A percentile compares a stretch with the other conserved stretches of the same genome.
phyloP scores from a whole-genome alignment of 2,797 vertebrate genomes.

The Enteromius thamalakanensis region DNA sequence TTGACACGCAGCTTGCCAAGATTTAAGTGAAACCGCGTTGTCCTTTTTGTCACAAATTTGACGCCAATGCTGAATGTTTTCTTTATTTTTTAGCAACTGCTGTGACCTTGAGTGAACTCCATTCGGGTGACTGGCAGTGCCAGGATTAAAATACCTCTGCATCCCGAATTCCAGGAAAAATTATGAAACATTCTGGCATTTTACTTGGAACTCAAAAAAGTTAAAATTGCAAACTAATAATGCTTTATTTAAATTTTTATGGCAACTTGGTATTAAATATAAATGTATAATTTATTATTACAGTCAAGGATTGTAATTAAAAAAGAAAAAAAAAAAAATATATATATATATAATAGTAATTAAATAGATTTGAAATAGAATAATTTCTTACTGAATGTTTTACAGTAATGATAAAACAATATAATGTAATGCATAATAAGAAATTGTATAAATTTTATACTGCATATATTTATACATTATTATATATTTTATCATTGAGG shows the following conservation, averaged over 20 bases:
- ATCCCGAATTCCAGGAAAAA: slow-evolving; percentile 9
- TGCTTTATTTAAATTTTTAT: not conserved
- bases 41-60: slow-evolving; percentile 23
- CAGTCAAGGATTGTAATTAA: not conserved
- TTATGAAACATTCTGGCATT: not conserved
- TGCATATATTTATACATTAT: not conserved
- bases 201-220: not conserved
- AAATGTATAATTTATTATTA: not conserved
- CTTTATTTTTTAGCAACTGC: not conserved
- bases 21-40: slow-evolving; percentile 5
- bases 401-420: not conserved
- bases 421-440: not conserved
- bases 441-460: not conserved
- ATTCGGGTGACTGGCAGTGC: slow-evolving; percentile 6
- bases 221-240: not conserved
- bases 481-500: too few relatives aligned
- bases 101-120: slow-evolving; percentile 16
- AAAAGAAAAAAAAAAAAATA: not conserved
- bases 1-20: not conserved
- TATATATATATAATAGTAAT: too few relatives aligned
- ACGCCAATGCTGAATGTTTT: not conserved
- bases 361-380: not conserved
- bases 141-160: slow-evolving; percentile 20
- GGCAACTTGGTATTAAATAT: not conserved
- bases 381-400: not conserved